phyloP scores from a whole-genome alignment of 1,140 invertebrate genomes.

The Papilio glaucus region DNA sequence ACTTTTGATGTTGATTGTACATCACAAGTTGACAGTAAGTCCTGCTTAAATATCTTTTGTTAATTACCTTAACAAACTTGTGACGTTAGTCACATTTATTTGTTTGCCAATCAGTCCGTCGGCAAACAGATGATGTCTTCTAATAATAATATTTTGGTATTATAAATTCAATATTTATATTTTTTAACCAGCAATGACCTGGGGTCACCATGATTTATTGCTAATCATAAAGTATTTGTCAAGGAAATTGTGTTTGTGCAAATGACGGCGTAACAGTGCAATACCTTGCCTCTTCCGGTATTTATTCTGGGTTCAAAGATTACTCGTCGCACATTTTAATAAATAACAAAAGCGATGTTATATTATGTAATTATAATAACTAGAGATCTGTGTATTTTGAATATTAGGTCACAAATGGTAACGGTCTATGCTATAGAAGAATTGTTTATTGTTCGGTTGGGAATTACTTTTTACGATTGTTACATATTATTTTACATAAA shows the following conservation, averaged over 20 bases:
- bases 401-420: too few species aligned
- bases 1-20: conserved; percentile 22
- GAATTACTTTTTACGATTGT: too few species aligned
- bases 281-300: too few species aligned
- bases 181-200: neutral
- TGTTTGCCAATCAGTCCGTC: neutral
- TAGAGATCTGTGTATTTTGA: too few species aligned
- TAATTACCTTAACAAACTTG: conserved; percentile 21
- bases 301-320: too few species aligned
- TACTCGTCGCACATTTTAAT: too few species aligned
- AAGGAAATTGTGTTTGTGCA: neutral
- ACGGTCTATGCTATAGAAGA: too few species aligned
- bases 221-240: neutral
- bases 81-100: conserved; percentile 10
- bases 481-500: too few species aligned
- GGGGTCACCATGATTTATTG: neutral
- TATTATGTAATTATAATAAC: too few species aligned
- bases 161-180: neutral
- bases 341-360: too few species aligned
- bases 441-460: too few species aligned
- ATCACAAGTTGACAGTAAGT: conserved; percentile 22
- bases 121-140: conserved; percentile 2
- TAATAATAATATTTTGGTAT: neutral
- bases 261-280: too few species aligned
- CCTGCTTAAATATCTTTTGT: conserved; percentile 16